Evolutionary conservation across 2,113 vertebrate species (phyloP).

Genomic region (Carassius auratus): DNA sequence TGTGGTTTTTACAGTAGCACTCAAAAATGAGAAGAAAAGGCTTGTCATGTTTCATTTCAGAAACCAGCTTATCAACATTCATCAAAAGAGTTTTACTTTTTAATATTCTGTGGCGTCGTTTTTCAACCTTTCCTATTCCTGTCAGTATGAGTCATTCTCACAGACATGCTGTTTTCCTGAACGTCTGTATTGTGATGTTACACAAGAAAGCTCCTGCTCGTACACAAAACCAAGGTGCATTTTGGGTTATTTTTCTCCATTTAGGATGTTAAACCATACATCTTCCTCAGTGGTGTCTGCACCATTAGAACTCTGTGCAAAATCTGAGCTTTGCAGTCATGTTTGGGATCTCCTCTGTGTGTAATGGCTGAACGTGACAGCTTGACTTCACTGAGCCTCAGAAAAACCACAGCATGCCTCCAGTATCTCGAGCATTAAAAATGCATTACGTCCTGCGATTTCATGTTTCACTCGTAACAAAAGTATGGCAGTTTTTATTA

Average conservation of each 20-base stretch:
- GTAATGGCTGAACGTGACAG: constrained; percentile 27
- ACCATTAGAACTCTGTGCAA: not conserved
- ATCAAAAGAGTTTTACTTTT: constrained; percentile 23
- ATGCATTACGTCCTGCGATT: constrained; percentile 34
- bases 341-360: constrained; percentile 15
- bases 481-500: not conserved
- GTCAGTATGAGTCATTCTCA: constrained; percentile 16
- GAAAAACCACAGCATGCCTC: constrained; percentile 35
- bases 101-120: not conserved
- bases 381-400: constrained; percentile 20
- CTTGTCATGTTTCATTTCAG: not conserved
- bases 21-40: not conserved
- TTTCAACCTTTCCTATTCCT: not conserved
- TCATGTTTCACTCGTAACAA: constrained; percentile 11
- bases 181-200: not conserved
- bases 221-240: not conserved
- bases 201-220: not conserved
- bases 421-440: constrained; percentile 34
- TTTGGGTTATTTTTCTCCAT: constrained; percentile 7
- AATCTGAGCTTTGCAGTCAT: constrained; percentile 8
- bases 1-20: constrained; percentile 29
- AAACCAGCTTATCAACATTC: not conserved
- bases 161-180: constrained; percentile 7
- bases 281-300: constrained; percentile 12
- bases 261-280: constrained; percentile 31